A percentile compares a stretch with the other conserved stretches of the same genome.
These are phyloP conservation scores for Aphodius granarius DNA, from an alignment of 2,888 invertebrate genomes.

Conservation along the genomic window DNA sequence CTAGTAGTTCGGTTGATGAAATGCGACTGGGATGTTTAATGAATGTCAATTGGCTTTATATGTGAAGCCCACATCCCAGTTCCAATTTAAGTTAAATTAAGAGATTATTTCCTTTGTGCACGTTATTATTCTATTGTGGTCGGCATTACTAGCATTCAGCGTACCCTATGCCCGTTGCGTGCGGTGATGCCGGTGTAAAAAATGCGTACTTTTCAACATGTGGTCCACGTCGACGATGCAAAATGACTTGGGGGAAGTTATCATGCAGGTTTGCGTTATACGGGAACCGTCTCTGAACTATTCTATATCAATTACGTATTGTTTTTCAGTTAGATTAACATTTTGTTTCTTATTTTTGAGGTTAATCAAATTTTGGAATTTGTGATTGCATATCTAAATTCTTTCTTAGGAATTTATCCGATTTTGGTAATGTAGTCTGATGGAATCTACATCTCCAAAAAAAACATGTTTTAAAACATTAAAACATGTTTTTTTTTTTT, in stretches of 20 bases:
- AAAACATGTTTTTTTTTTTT: neutral
- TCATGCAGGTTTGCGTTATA: neutral
- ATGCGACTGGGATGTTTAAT: constrained; percentile 45
- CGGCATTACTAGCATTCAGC: constrained; percentile 27
- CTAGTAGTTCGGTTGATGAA: constrained; percentile 40
- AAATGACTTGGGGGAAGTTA: no score
- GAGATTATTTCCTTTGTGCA: constrained; percentile 57
- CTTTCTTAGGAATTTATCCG: no score
- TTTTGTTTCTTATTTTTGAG: neutral
- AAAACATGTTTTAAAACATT: no score
- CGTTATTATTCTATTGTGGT: constrained; percentile 54
- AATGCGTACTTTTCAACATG: neutral
- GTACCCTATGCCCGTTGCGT: neutral
- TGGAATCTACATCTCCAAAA: no score
- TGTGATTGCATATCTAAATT: no score
- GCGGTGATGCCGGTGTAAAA: neutral
- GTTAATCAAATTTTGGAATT: neutral
- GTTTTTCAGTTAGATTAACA: neutral
- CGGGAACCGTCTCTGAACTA: neutral
- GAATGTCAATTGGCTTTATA: constrained; percentile 54
- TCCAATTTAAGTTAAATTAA: constrained; percentile 56
- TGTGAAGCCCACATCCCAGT: constrained; percentile 54
- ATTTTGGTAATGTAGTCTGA: no score
- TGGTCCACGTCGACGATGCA: no score
- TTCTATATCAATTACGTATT: neutral